These are phyloP conservation scores for Spinus pinus DNA, from an alignment of 2,797 vertebrate species.

Conservation along the genomic window DNA sequence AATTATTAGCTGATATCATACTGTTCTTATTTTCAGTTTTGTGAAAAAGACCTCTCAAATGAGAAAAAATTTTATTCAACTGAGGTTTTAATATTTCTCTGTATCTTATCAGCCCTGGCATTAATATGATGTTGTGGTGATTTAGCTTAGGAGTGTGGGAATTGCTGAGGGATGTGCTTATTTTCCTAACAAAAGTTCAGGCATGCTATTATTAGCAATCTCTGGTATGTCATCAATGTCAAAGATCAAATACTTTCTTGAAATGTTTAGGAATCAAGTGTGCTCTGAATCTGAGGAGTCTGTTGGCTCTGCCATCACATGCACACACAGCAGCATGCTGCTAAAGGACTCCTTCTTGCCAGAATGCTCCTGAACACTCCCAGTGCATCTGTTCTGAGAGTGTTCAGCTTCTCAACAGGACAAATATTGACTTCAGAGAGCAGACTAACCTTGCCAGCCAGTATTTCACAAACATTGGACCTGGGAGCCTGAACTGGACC, in stretches of 20 bases:
- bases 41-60: not conserved
- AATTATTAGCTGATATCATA: not conserved
- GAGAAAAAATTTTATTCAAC: not conserved
- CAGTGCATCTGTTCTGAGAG: not conserved
- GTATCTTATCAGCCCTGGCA: not conserved
- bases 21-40: not conserved
- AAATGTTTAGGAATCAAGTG: slow-evolving; percentile 45
- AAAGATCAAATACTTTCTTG: slow-evolving; percentile 62
- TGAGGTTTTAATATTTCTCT: not conserved
- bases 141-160: slow-evolving; percentile 42
- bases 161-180: slow-evolving; percentile 31
- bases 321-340: not conserved
- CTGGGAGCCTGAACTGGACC: not conserved
- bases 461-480: not conserved
- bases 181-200: slow-evolving; percentile 53
- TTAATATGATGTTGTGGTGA: not conserved
- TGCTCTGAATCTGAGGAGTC: not conserved
- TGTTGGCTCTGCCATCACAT: not conserved
- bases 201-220: slow-evolving; percentile 52
- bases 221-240: slow-evolving; percentile 51
- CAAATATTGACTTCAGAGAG: not conserved
- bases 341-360: not conserved
- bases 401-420: not conserved
- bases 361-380: not conserved
- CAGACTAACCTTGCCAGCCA: rapidly evolving